Conservation (phyloP, 1,140 invertebrate genomes). For the Artemia franciscana region DNA sequence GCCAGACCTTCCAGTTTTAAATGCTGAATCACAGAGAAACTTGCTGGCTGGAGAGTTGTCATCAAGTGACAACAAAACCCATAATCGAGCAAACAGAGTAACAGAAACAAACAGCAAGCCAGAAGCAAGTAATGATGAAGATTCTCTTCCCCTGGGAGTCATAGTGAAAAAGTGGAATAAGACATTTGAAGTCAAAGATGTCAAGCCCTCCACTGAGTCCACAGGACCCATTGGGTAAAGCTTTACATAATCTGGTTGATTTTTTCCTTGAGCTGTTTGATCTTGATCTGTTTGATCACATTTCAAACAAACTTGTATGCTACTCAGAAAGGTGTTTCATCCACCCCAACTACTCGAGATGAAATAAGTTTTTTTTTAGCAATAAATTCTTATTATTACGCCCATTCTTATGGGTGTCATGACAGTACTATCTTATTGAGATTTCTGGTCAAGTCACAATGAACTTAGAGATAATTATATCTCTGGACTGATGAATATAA, state of each 20-base stretch:
- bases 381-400: no score
- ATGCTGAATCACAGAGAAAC: no score
- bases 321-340: background rate
- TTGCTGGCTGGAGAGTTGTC: background rate
- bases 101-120: background rate
- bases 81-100: background rate
- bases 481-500: background rate
- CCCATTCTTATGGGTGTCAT: background rate
- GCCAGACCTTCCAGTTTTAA: background rate
- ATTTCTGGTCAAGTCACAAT: background rate
- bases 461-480: background rate
- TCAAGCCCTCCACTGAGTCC: background rate
- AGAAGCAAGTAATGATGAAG: background rate
- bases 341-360: background rate
- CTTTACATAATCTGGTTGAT: background rate
- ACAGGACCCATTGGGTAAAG: no score
- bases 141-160: background rate
- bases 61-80: background rate
- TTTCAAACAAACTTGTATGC: background rate
- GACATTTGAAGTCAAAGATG: background rate
- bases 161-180: background rate
- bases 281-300: background rate
- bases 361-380: background rate
- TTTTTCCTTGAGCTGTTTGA: background rate
- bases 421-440: background rate